These are phyloP conservation scores for Athalia circularis DNA, from an alignment of 2,888 invertebrate species.

Conservation along the genomic window DNA sequence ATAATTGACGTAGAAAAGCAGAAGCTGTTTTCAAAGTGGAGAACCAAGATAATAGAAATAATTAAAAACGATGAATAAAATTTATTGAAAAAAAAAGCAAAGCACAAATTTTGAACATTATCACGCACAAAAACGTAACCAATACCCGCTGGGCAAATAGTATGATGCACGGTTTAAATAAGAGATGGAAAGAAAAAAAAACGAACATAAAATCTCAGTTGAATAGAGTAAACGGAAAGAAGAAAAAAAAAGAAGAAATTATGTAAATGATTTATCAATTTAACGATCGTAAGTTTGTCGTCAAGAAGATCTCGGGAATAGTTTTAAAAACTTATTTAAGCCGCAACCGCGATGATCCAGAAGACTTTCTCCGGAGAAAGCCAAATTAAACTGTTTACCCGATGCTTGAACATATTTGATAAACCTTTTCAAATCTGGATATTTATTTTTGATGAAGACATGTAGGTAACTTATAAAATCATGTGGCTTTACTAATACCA, in stretches of 20 bases:
- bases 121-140: too few relatives aligned
- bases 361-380: slow-evolving; percentile 40
- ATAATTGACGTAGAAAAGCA: not conserved
- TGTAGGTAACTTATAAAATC: not conserved
- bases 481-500: not conserved
- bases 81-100: too few relatives aligned
- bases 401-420: slow-evolving; percentile 13
- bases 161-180: too few relatives aligned
- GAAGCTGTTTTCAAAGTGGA: not conserved
- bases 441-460: not conserved
- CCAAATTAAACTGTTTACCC: slow-evolving; percentile 22
- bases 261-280: slow-evolving; percentile 20
- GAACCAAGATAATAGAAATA: too few relatives aligned
- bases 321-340: slow-evolving; percentile 23
- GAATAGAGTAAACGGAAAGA: not conserved
- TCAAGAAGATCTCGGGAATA: slow-evolving; percentile 8
- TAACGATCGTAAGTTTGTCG: slow-evolving; percentile 2
- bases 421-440: slow-evolving; percentile 17
- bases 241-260: not conserved
- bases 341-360: not conserved
- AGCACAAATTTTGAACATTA: too few relatives aligned
- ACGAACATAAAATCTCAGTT: not conserved
- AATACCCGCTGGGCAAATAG: too few relatives aligned
- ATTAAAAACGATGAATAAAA: too few relatives aligned
- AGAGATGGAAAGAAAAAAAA: not conserved